Evolutionary conservation across 2,113 vertebrate genomes (phyloP).

Genomic region (Tetrax tetrax): DNA sequence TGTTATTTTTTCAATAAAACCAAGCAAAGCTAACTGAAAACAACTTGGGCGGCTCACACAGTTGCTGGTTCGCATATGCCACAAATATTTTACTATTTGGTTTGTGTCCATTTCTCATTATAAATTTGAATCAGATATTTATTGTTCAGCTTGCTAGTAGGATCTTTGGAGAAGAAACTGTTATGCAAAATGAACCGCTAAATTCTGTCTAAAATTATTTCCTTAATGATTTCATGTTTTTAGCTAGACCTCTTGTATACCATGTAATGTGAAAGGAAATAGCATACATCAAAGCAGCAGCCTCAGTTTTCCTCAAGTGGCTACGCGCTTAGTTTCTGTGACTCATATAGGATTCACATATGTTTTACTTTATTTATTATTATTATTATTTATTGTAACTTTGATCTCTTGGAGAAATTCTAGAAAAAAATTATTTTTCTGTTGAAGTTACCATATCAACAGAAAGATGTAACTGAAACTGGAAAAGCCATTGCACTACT

Average conservation of each 20-base stretch:
- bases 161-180: not conserved
- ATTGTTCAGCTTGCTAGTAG: not conserved
- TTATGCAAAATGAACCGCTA: not conserved
- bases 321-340: not conserved
- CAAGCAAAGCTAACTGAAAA: not conserved
- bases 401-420: not conserved
- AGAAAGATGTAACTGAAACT: not conserved
- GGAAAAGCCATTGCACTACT: not conserved
- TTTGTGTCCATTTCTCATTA: not conserved
- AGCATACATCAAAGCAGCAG: not conserved
- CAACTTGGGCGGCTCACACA: not conserved
- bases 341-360: not conserved
- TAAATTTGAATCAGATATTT: not conserved
- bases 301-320: not conserved
- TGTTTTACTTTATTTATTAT: not conserved
- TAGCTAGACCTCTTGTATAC: not conserved
- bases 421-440: not conserved
- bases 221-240: not conserved
- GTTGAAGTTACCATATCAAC: not conserved
- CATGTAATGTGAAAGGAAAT: not conserved
- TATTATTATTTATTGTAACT: not conserved
- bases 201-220: not conserved
- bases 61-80: not conserved
- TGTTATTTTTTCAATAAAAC: not conserved
- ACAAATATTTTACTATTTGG: slow-evolving; percentile 13